Evolutionary conservation across 2,797 vertebrate species (phyloP), one percentile per base, ranked within the genome.

Genomic region (Zenarchopterus dispar): DNA sequence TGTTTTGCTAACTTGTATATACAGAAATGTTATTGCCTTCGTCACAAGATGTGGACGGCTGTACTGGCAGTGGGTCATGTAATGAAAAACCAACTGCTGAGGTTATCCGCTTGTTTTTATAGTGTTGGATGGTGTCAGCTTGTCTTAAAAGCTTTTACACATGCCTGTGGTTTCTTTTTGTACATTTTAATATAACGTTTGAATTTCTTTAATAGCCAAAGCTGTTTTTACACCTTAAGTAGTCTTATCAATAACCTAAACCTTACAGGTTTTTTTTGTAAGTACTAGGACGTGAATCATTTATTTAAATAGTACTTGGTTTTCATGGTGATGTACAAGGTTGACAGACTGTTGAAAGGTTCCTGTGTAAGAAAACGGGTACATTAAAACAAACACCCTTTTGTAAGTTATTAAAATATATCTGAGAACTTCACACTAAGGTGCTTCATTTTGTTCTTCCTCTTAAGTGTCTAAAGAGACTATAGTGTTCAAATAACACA

Each of bases 381-480:
- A 92, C 89, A 88, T 81, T 65, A 82, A 81, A 88, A 82, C 76
- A 88, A 81, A 86, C 86, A 82, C 84, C 77, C 81, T 86, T 92
- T 93, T 93, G 91, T 94, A 94, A 93, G 73, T 93, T 94, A 93
- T 93, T 93, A 93, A 93, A 93, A 90, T 86, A 87, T 80, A 86
- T 85, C 61, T 80, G 75, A 75, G 56, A 82, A 85, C 52, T 78
- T 84, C 39, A 33, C 47, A 41, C 19, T 23, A 11, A 47, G 3
- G 9, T 63, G 16, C 0, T 52, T 8, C 56, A 33, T 56, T 47
- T 24, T 16, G 60, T 19, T 49, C 21, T 46, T 47, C 24, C 67
- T 50, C 21, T n/a, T 23, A 6, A 48, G n/a, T 31, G 24, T 51
- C 16, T 39, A 39, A 39, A 39, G 2, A 39, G 36, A 15, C 13